These are phyloP conservation scores for Platypus cylindrus DNA, from an alignment of 2,888 invertebrate genomes.

Conservation along the genomic window DNA sequence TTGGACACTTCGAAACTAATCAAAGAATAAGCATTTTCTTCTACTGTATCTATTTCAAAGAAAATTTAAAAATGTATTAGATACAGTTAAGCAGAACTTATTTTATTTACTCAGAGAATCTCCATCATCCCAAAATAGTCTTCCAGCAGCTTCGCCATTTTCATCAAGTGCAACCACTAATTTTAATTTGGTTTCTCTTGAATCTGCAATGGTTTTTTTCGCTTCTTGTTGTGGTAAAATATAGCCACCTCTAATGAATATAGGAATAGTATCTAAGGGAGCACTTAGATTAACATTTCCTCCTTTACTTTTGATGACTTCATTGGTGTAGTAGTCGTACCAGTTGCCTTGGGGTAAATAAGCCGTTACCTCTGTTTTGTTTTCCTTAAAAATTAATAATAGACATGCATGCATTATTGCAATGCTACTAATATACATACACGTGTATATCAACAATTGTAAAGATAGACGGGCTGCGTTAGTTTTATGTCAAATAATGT, in stretches of 20 bases:
- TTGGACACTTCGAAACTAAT: slow-evolving; percentile 36
- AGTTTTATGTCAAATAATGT: no score
- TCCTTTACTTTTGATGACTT: slow-evolving; percentile 37
- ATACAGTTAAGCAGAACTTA: no score
- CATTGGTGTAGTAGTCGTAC: slow-evolving; percentile 49
- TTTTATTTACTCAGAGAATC: slow-evolving; percentile 49
- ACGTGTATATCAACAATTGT: no score
- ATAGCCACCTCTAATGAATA: slow-evolving; percentile 55
- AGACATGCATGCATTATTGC: not conserved
- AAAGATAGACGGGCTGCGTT: no score
- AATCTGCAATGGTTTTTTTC: slow-evolving; percentile 46
- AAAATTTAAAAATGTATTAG: no score
- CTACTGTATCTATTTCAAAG: slow-evolving; percentile 49
- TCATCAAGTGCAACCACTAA: slow-evolving; percentile 49
- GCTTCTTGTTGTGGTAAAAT: slow-evolving; percentile 58
- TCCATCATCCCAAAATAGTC: slow-evolving; percentile 74
- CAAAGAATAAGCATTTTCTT: slow-evolving; percentile 45
- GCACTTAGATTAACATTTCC: slow-evolving; percentile 39
- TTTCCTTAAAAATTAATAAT: slow-evolving; percentile 22
- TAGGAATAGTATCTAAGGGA: slow-evolving; percentile 49
- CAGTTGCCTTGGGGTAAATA: slow-evolving; percentile 55
- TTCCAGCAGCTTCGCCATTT: slow-evolving; percentile 42
- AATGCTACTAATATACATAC: no score
- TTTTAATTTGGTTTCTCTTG: slow-evolving; percentile 51
- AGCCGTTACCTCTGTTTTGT: slow-evolving; percentile 29